phyloP scores from a whole-genome alignment of 2,888 invertebrate species.

The Desoria tigrina region DNA sequence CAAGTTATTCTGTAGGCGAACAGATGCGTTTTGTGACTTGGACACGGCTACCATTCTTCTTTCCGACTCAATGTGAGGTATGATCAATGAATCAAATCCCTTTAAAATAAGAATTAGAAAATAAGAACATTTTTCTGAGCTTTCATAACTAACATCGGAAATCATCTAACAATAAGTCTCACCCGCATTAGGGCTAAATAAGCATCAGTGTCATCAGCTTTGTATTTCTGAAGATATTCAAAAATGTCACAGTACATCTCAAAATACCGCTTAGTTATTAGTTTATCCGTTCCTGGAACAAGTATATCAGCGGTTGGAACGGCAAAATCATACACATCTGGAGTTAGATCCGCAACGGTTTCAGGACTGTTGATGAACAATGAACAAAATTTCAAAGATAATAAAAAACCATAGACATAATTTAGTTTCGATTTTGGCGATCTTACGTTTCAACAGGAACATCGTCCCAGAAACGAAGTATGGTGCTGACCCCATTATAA shows the following conservation, averaged over 20 bases:
- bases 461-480: constrained; percentile 73
- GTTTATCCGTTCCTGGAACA: constrained; percentile 36
- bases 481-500: constrained; percentile 66
- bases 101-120: constrained; percentile 20
- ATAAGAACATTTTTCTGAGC: too few species aligned
- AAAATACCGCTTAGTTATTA: constrained; percentile 44
- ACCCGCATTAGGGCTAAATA: constrained; percentile 59
- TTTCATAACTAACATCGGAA: not conserved
- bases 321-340: constrained; percentile 55
- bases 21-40: constrained; percentile 11
- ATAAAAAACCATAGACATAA: constrained; percentile 2
- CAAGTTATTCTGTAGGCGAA: constrained; percentile 34
- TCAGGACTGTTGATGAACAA: constrained; percentile 61
- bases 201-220: constrained; percentile 77
- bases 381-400: constrained; percentile 1
- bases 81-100: constrained; percentile 47
- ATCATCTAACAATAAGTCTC: constrained; percentile 1
- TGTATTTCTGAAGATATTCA: constrained; percentile 49
- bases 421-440: constrained; percentile 45
- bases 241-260: constrained; percentile 45
- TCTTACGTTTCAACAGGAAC: constrained; percentile 55
- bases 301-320: constrained; percentile 37
- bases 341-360: constrained; percentile 62
- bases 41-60: constrained; percentile 35
- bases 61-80: constrained; percentile 44